These are phyloP conservation scores for Uloborus plumipes DNA, from an alignment of 2,888 invertebrate genomes.

Conservation along the genomic window DNA sequence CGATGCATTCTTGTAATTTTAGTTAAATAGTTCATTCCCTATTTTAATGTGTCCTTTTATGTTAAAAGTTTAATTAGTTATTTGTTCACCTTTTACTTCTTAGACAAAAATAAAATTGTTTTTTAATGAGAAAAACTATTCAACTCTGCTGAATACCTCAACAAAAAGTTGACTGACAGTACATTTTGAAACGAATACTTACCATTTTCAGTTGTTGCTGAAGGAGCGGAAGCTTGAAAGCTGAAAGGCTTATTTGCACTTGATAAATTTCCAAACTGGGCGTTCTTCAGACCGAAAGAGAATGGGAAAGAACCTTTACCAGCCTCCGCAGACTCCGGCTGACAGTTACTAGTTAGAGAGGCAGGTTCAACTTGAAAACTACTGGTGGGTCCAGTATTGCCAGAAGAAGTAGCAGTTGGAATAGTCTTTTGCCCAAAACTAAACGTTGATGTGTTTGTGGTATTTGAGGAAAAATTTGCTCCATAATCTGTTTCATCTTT, in stretches of 20 bases:
- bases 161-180: no score
- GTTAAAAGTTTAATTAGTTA: no score
- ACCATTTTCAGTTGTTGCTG: slow-evolving; percentile 16
- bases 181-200: neutral
- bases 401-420: slow-evolving; percentile 47
- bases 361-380: slow-evolving; percentile 17
- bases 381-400: slow-evolving; percentile 16
- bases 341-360: no score
- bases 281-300: slow-evolving; percentile 8
- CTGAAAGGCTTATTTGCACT: slow-evolving; percentile 32
- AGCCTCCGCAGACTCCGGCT: slow-evolving; percentile 9
- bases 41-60: no score
- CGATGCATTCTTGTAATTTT: no score
- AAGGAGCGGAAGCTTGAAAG: slow-evolving; percentile 16
- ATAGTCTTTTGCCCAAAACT: slow-evolving; percentile 53
- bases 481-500: slow-evolving; percentile 55
- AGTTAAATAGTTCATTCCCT: no score
- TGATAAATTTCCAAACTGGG: neutral
- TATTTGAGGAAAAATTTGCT: slow-evolving; percentile 46
- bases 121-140: no score
- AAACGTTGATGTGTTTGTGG: slow-evolving; percentile 57
- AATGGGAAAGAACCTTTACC: slow-evolving; percentile 14
- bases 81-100: no score
- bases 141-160: no score
- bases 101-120: no score